phyloP scores from a whole-genome alignment of 1,140 invertebrate species.

The Brachionus rotundiformis region DNA sequence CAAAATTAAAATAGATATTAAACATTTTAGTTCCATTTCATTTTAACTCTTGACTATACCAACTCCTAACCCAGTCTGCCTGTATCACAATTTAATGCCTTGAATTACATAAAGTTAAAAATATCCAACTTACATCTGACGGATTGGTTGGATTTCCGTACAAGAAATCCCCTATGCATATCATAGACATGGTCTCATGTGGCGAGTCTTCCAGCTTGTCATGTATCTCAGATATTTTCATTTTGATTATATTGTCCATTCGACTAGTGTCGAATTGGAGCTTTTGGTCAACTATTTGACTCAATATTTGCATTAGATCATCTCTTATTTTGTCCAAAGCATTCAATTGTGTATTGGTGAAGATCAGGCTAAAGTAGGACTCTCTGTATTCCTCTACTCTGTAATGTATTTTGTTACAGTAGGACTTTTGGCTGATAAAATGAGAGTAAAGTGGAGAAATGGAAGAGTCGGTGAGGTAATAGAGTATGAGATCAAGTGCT shows the following conservation, averaged over 20 bases:
- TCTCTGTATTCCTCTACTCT: conserved; percentile 39
- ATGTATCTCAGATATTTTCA: conserved; percentile 47
- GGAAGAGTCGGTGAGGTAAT: conserved; percentile 81
- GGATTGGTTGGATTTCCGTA: conserved; percentile 70
- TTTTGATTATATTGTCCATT: conserved; percentile 57
- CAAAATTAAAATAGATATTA: too few species aligned
- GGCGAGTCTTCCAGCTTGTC: conserved; percentile 72
- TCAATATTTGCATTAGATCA: conserved; percentile 49
- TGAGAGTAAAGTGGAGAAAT: conserved; percentile 78
- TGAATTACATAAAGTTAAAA: too few species aligned
- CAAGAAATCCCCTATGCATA: conserved; percentile 77
- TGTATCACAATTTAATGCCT: too few species aligned
- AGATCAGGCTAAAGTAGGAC: conserved; percentile 52
- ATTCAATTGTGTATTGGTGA: conserved; percentile 71
- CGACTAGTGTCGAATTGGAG: conserved; percentile 36
- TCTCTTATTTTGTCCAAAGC: conserved; percentile 67
- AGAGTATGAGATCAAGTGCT: conserved; percentile 73
- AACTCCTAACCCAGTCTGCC: too few species aligned
- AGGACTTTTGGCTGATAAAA: conserved; percentile 79
- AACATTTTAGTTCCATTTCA: too few species aligned
- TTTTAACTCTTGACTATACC: too few species aligned
- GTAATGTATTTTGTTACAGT: conserved; percentile 69
- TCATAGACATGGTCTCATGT: conserved; percentile 74
- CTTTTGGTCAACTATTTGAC: neutral
- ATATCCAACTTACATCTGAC: conserved; percentile 63